Evolutionary conservation across 37 sponge, comb jelly and placozoan genomes (phyloP).

Genomic region (Beroe ovata): DNA sequence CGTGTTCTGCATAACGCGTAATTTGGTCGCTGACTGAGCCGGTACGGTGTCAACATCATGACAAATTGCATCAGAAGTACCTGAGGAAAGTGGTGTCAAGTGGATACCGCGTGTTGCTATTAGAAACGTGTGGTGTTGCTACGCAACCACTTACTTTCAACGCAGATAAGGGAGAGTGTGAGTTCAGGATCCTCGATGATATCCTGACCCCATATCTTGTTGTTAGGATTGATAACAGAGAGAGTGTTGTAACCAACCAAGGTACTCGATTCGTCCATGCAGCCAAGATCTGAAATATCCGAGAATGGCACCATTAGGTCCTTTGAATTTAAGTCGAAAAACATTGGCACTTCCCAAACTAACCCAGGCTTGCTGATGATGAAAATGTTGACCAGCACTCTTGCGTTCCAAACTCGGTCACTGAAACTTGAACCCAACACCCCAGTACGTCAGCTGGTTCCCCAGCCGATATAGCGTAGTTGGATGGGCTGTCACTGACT

Average conservation of each 20-base stretch:
- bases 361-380: not conserved
- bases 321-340: too few relatives aligned
- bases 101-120: too few relatives aligned
- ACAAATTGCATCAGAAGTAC: too few relatives aligned
- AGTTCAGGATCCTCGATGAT: constrained; percentile 8
- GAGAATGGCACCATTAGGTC: too few relatives aligned
- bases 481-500: not conserved
- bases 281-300: not conserved
- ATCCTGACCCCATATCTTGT: constrained; percentile 20
- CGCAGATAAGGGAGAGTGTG: not conserved
- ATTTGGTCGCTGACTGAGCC: not conserved
- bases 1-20: constrained; percentile 5
- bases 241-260: not conserved
- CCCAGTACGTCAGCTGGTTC: not conserved
- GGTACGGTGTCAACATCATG: not conserved
- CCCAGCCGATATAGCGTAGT: not conserved
- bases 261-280: not conserved
- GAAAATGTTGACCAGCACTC: not conserved
- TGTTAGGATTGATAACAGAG: not conserved
- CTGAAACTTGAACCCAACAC: not conserved
- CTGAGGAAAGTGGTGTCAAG: too few relatives aligned
- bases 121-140: too few relatives aligned
- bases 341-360: too few relatives aligned
- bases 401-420: not conserved
- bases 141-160: not conserved